A percentile compares a stretch with the other conserved stretches of the same genome.
Evolutionary conservation across 2,888 invertebrate genomes (phyloP).

Genomic region (Hypomecis atomaria): DNA sequence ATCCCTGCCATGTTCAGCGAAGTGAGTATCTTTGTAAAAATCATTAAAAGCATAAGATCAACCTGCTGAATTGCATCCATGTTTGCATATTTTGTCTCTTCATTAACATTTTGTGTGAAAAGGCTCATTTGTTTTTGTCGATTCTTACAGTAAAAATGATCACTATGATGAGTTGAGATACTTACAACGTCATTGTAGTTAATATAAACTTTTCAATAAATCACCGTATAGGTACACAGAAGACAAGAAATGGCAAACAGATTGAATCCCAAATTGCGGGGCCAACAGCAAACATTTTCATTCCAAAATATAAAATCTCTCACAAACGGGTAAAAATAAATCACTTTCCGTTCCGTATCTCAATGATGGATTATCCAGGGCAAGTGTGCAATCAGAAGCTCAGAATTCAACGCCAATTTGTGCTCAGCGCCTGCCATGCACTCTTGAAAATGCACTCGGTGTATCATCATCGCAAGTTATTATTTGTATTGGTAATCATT

Average conservation of each 20-base stretch:
- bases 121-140: no score
- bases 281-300: slow-evolving; percentile 31
- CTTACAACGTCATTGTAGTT: no score
- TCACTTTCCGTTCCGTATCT: slow-evolving; percentile 66
- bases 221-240: not conserved
- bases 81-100: no score
- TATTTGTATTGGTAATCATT: not conserved
- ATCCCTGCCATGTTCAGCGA: no score
- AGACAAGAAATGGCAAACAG: not conserved
- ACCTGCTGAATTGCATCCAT: no score
- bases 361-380: slow-evolving; percentile 68
- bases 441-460: slow-evolving; percentile 4
- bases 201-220: no score
- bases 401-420: slow-evolving; percentile 58
- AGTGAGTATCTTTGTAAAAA: no score
- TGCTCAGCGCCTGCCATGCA: slow-evolving; percentile 38
- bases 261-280: slow-evolving; percentile 4
- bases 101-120: no score
- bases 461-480: slow-evolving; percentile 1
- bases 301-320: slow-evolving; percentile 64
- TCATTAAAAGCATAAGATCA: no score
- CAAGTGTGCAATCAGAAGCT: slow-evolving; percentile 60
- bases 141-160: no score
- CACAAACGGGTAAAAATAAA: slow-evolving; percentile 60
- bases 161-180: no score